Evolutionary conservation across 2,888 invertebrate species (phyloP).

Genomic region (Hypsopygia costalis): DNA sequence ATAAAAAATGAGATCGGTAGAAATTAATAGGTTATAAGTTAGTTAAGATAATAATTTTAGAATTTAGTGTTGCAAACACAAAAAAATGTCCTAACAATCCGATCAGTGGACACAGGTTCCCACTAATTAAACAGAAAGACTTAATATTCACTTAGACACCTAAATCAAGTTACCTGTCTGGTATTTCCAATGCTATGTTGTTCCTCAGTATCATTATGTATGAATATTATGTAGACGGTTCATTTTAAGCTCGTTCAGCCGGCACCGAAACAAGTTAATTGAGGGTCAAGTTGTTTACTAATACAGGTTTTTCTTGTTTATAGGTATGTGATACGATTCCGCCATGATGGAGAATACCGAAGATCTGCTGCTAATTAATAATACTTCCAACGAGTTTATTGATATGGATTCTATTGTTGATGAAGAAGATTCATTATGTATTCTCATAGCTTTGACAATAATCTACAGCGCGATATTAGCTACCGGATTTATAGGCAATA

Average conservation of each 20-base stretch:
- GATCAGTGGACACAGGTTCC: too few species aligned
- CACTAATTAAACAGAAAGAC: too few species aligned
- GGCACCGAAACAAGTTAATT: not conserved
- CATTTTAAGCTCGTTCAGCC: not conserved
- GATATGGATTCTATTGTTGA: constrained; percentile 40
- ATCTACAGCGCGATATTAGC: constrained; percentile 85
- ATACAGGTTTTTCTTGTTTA: constrained; percentile 28
- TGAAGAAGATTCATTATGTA: constrained; percentile 81
- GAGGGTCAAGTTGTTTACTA: constrained; percentile 4
- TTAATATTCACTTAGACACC: too few species aligned
- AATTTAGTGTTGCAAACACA: too few species aligned
- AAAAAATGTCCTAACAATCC: too few species aligned
- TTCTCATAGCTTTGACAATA: constrained; percentile 84
- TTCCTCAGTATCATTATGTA: too few species aligned
- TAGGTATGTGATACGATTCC: constrained; percentile 45
- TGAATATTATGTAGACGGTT: too few species aligned
- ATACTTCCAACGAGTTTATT: constrained; percentile 33
- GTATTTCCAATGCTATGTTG: too few species aligned
- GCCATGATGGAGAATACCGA: constrained; percentile 44
- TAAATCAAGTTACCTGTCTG: too few species aligned
- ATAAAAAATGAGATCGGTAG: too few species aligned
- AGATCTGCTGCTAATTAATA: constrained; percentile 25
- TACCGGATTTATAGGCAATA: constrained; percentile 88
- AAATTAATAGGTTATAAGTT: too few species aligned
- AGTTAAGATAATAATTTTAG: too few species aligned